Evolutionary conservation across 2,113 vertebrate species (phyloP), one percentile per base, ranked within the genome.

Genomic region (Caloenas nicobarica): DNA sequence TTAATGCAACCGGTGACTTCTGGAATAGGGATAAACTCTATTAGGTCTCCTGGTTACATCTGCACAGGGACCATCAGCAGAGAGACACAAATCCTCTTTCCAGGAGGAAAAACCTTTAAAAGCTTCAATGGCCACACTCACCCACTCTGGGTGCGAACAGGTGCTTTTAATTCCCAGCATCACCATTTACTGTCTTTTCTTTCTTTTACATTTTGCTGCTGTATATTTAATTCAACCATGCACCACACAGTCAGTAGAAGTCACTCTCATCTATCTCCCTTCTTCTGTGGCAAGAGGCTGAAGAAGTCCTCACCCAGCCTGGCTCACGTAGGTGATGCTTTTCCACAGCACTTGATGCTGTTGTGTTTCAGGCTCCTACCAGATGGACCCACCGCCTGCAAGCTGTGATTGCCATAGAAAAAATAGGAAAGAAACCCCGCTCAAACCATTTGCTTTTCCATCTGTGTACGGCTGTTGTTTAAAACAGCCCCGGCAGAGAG

Each of bases 371-470:
- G 64, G 68, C 34, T 85, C 62, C 61, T 85, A 82, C 79, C 95
- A 97, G 96, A 95, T 96, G 95, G 89, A 73, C 66, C 72, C 64
- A 53, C 78, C 9, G n/a, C 91, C 93, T 88, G 91, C 22, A 2
- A 88, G 85, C 65, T 0, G 4, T 70, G 61, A 69, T 81, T 57
- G 74, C 90, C 26, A 2, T 82, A 64, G 88, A 74, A 96, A 46
- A 96, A 91, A 89, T 4, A 88, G 65, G 36, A 81, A 44, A 2
- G 11, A 57, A 88, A 80, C 48, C 76, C 87, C 77, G 68, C 85
- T 88, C 51, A 2, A 77, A 62, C 71, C 89, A 81, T 96, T 93
- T 96, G 96, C 68, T 95, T 88, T 95, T 90, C 95, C 93, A 95
- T 96, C 96, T 97, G 95, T 86, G 79, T 56, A 8, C 76, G 64